Base-by-base conservation (phyloP, 2,113 vertebrate species). In the Pycnonotus jocosus region DNA sequence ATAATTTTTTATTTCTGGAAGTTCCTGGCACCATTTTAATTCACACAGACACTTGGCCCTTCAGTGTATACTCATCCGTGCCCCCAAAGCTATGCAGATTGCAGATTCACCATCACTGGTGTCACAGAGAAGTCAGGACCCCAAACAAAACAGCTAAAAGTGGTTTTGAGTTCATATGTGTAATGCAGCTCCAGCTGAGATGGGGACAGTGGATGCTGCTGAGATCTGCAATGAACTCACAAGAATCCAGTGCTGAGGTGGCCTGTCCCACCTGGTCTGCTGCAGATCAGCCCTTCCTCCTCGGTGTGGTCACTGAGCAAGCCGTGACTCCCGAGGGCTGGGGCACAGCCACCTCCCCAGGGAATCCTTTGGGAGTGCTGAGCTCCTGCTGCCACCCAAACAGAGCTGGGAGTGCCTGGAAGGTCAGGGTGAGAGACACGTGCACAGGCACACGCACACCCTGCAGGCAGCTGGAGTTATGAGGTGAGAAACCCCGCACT, bases 221-320 rank as follows among this genome's bases (percentile, higher is more conserved):
- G 54, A 76, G 66, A 25, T 25, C 37, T 7, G 16, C 28, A 64
- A 7, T 1, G 14, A 15, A 42, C 6, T 65, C 21, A 66, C 30
- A 27, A 27, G 86, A 64, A 33, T 4, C 19, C 48, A 38, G 33
- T 0, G 2, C 54, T 80, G 66, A 38, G 23, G 33, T 38, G 76
- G 27, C 28, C 58, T 35, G 7, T 65, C 33, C 15, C 57, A 8
- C 3, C 1, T 0, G 24, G 15, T 24, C 20, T 22, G 5, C 35
- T 25, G 25, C 0, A 1, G 35, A 23, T 16, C 71, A 79, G 24
- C 30, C 38, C 65, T 79, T 80, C 48, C 37, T 86, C 51, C 48
- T 70, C 2, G 0, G 1, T 6, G 40, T 11, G 61, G 53, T 25
- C 0, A 0, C 62, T 61, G 62, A 38, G 33, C 6, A 16, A 35